Base-by-base conservation (phyloP, 64 coral and sea anemone species). In the Actinia tenebrosa region DNA sequence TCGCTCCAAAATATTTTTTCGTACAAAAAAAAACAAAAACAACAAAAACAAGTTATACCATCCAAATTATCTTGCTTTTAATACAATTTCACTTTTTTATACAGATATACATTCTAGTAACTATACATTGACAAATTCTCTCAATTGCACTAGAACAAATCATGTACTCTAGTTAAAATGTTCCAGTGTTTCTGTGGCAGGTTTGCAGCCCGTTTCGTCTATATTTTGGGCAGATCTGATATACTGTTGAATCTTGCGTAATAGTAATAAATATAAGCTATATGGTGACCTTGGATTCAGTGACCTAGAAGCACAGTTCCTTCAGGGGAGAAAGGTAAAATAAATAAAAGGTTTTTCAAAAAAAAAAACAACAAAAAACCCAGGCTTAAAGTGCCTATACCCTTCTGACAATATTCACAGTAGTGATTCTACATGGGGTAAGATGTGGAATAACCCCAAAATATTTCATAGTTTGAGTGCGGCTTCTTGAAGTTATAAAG, bases 281-380 rank as follows among this genome's bases (percentile, higher is more conserved):
- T 66, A 30, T 3, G 0, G 26, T 75, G 26, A 42, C 20, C 11
- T 30, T 68, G n/a, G 37, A 30, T 14, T 46, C 63, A 90, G 72
- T 90, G 83, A 30, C 89, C 89, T 15, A 90, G 82, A 61, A 90
- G 71, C 16, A 86, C 90, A 9, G 90, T 92, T 87, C 90, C 90
- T 92, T 46, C 1, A 44, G 43, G 78, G 47, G 44, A 89, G 43
- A 88, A 17, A 0, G 46, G 19, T 61, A 71, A 63, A 54, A 16
- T 23, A 16, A 22, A 47, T 56, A 53, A 23, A 6, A 50, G 44
- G 23, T 50, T 13, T 2, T 22, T 7, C 19, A 15, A 75, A 37
- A 5, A 13, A 11, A 37, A 1, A 37, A 37, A 37, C 0, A 37
- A 37, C 1, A 37, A 37, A 37, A 37, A 37, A 37, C 1, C 30